Evolutionary conservation across 2,113 vertebrate genomes (phyloP).

Genomic region (Malaclemys terrapin): DNA sequence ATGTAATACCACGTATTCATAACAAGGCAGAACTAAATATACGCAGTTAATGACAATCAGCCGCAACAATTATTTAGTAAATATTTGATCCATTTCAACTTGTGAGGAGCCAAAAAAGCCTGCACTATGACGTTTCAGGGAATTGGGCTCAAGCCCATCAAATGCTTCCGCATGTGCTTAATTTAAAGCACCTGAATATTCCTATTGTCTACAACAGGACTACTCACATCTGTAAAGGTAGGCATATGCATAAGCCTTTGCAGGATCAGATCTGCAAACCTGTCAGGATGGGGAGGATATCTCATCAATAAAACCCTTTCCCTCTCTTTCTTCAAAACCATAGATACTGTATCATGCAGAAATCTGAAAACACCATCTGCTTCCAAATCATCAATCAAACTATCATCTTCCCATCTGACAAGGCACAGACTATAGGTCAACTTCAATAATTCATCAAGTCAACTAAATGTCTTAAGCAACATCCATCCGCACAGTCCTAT

Average conservation of each 20-base stretch:
- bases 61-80: background rate
- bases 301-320: background rate
- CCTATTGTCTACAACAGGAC: background rate
- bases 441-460: background rate
- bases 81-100: background rate
- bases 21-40: background rate
- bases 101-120: background rate
- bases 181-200: conserved; percentile 14
- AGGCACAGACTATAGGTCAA: background rate
- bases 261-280: background rate
- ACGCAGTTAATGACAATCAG: background rate
- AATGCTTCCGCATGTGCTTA: background rate
- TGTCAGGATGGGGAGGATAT: background rate
- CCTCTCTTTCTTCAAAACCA: background rate
- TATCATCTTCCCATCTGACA: background rate
- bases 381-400: conserved; percentile 20
- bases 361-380: background rate
- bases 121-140: rapidly evolving
- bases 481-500: rapidly evolving
- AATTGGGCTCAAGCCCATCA: background rate
- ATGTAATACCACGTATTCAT: background rate
- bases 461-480: background rate
- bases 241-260: conserved; percentile 1
- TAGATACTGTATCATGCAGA: rapidly evolving
- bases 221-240: background rate